A percentile compares a stretch with the other conserved stretches of the same genome.
Conservation (phyloP, 2,113 vertebrate species). For the Stegostoma tigrinum region DNA sequence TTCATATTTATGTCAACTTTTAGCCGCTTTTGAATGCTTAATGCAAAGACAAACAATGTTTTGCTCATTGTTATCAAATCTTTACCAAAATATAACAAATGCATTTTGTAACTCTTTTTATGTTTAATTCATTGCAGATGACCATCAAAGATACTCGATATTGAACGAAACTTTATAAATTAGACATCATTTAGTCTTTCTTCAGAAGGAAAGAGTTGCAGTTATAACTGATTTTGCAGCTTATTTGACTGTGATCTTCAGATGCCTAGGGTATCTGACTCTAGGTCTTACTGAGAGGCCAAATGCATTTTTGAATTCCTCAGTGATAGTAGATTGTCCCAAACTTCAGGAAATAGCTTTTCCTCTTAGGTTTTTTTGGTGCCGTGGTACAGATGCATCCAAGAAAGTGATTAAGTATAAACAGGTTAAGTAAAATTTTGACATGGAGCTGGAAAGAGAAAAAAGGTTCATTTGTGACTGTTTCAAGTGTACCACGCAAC, state of each 20-base stretch:
- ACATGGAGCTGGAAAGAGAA: background rate
- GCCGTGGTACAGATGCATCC: background rate
- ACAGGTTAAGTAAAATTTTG: background rate
- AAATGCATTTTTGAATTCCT: background rate
- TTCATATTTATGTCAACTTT: background rate
- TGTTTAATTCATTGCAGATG: background rate
- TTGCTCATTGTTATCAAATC: background rate
- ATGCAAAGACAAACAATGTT: background rate
- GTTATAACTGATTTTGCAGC: background rate
- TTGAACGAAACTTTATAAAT: background rate
- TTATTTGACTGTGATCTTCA: background rate
- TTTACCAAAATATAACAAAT: background rate
- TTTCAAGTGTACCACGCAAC: no score
- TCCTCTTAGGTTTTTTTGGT: background rate
- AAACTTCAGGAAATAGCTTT: background rate
- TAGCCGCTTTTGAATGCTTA: background rate
- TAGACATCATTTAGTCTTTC: background rate
- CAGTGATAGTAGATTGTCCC: background rate
- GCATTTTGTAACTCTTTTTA: background rate
- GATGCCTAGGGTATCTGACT: background rate
- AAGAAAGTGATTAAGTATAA: background rate
- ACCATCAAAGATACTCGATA: background rate
- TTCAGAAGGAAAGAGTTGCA: background rate
- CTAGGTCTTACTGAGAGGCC: background rate
- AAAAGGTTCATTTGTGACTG: background rate